Conservation (phyloP, 2,113 vertebrate species). For the Acrocephalus arundinaceus region DNA sequence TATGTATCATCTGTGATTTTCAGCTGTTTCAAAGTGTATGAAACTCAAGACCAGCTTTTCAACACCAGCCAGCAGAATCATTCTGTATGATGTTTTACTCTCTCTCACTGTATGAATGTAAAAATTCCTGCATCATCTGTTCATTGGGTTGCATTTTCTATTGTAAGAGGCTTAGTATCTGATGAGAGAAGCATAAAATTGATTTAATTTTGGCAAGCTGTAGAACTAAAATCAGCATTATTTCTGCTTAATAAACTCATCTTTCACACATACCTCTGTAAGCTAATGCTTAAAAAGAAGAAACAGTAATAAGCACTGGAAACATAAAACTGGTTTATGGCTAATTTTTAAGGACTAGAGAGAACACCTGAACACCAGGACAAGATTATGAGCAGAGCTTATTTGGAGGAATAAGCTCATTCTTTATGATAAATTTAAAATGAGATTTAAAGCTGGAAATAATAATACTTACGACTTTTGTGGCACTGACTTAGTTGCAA, state of each 20-base stretch:
- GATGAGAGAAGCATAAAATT: conserved; percentile 66
- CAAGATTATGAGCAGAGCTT: conserved; percentile 25
- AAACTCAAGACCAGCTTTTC: conserved; percentile 42
- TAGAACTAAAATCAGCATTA: conserved; percentile 66
- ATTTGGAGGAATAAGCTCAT: conserved; percentile 30
- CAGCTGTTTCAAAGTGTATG: conserved; percentile 14
- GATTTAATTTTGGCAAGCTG: conserved; percentile 64
- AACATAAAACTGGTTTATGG: conserved; percentile 59
- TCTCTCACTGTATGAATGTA: conserved; percentile 16
- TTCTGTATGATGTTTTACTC: conserved; percentile 12
- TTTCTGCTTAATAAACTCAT: conserved; percentile 71
- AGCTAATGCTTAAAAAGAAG: conserved; percentile 60
- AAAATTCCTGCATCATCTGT: conserved; percentile 50
- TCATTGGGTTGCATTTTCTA: conserved; percentile 53
- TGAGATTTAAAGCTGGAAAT: conserved; percentile 57
- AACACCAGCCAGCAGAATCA: conserved; percentile 23
- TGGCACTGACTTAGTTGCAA: conserved; percentile 87
- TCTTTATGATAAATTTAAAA: conserved; percentile 28
- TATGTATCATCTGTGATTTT: conserved; percentile 44
- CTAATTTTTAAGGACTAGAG: conserved; percentile 61
- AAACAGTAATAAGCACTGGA: conserved; percentile 54
- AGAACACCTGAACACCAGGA: conserved; percentile 51
- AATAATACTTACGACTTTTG: conserved; percentile 89
- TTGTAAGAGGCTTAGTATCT: conserved; percentile 64
- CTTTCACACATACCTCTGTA: conserved; percentile 58